Conservation (phyloP, 2,113 vertebrate species). For the Butorides virescens region DNA sequence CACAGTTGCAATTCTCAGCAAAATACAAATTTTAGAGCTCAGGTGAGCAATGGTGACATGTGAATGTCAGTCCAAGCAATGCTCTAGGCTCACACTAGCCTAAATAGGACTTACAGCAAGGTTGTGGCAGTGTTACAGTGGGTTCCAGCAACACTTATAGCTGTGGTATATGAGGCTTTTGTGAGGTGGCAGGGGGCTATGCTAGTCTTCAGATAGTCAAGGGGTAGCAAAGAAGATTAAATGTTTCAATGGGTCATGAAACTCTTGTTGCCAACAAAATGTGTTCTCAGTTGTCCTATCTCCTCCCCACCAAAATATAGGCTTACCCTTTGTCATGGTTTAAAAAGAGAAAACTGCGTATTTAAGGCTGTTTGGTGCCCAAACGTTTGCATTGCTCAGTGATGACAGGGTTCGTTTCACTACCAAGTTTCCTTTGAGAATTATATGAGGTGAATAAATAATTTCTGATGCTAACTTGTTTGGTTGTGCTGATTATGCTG, state of each 20-base stretch:
- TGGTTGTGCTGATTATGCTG: neutral
- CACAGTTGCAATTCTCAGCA: neutral
- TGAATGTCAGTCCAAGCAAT: neutral
- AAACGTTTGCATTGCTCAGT: neutral
- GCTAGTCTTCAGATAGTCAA: neutral
- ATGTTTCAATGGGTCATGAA: neutral
- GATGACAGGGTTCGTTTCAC: neutral
- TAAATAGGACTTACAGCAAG: neutral
- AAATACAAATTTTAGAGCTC: neutral
- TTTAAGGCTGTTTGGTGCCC: neutral
- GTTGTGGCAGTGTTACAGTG: neutral
- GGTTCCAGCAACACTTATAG: neutral
- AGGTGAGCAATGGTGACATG: neutral
- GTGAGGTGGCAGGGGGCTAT: neutral
- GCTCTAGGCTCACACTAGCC: rapidly evolving
- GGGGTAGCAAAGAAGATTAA: neutral
- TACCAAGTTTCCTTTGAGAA: neutral
- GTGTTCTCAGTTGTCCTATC: neutral
- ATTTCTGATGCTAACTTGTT: neutral
- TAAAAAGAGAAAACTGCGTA: neutral
- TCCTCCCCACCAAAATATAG: neutral
- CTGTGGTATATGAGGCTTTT: neutral
- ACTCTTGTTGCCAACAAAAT: neutral
- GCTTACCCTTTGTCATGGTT: neutral
- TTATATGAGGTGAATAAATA: neutral